Conservation (phyloP, 2,113 vertebrate species). For the Eupsittula cactorum region DNA sequence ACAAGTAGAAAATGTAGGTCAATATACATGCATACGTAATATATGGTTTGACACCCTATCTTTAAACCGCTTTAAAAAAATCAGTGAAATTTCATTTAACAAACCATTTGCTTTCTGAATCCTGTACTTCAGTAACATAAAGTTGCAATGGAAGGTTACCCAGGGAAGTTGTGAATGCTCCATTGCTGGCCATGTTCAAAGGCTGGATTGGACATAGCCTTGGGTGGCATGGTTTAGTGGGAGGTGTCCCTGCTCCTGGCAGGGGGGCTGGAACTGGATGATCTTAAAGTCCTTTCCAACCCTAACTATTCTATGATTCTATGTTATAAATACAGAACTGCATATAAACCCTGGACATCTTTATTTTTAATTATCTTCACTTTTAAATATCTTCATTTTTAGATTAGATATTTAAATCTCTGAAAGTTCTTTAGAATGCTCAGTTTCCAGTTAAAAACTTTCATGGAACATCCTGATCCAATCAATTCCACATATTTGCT, state of each 20-base stretch:
- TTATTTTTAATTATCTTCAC: neutral
- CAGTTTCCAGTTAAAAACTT: neutral
- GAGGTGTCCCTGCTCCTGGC: too few species aligned
- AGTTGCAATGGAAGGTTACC: neutral
- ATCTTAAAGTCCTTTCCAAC: too few species aligned
- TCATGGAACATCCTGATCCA: constrained; percentile 13
- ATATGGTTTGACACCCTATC: neutral
- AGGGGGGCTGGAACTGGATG: too few species aligned
- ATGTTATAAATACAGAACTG: neutral
- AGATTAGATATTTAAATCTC: neutral
- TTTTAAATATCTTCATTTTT: neutral
- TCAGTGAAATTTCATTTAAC: neutral
- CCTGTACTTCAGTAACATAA: neutral
- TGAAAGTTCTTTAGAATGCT: neutral
- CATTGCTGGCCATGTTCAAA: too few species aligned
- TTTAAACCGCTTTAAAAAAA: neutral
- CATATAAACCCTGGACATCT: neutral
- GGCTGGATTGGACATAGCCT: too few species aligned
- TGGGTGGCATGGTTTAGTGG: too few species aligned
- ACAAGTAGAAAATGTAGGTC: neutral
- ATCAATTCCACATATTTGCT: constrained; percentile 45
- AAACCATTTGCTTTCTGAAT: neutral
- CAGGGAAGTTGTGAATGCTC: too few species aligned
- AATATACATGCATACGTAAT: neutral
- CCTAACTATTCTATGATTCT: too few species aligned